Evolutionary conservation across 37 sponge, comb jelly and placozoan species (phyloP).

Genomic region (Beroe forskalii): DNA sequence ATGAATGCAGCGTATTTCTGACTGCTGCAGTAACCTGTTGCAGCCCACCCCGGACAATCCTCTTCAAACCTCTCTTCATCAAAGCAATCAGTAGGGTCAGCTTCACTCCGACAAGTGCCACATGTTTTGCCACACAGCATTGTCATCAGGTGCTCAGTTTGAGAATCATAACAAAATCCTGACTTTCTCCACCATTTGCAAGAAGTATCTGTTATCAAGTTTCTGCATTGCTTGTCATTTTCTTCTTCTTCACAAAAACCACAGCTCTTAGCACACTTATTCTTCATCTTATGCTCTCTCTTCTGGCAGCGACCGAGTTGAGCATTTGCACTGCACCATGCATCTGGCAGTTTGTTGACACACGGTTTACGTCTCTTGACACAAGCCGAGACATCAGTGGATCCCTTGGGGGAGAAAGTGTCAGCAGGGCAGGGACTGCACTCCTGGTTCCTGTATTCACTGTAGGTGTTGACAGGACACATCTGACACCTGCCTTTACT

Average conservation of each 20-base stretch:
- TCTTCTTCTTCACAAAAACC: neutral
- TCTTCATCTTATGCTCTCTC: neutral
- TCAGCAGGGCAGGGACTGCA: neutral
- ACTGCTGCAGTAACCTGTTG: neutral
- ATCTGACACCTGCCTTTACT: neutral
- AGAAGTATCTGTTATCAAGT: neutral
- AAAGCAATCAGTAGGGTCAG: neutral
- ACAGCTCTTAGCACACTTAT: constrained; percentile 1
- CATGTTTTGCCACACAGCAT: neutral
- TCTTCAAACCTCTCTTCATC: neutral
- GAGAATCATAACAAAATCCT: neutral
- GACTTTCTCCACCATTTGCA: neutral
- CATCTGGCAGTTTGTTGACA: neutral
- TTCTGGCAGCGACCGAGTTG: neutral
- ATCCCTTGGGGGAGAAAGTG: neutral
- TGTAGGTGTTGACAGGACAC: constrained; percentile 8
- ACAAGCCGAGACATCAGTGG: neutral
- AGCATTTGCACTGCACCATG: neutral
- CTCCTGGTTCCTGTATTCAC: neutral
- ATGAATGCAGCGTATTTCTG: neutral
- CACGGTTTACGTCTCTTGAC: neutral
- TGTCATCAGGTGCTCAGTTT: neutral
- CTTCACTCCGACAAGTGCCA: neutral
- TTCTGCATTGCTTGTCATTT: neutral
- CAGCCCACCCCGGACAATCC: constrained; percentile 32